Evolutionary conservation across 2,113 vertebrate genomes (phyloP).

Genomic region (Chunga burmeisteri): DNA sequence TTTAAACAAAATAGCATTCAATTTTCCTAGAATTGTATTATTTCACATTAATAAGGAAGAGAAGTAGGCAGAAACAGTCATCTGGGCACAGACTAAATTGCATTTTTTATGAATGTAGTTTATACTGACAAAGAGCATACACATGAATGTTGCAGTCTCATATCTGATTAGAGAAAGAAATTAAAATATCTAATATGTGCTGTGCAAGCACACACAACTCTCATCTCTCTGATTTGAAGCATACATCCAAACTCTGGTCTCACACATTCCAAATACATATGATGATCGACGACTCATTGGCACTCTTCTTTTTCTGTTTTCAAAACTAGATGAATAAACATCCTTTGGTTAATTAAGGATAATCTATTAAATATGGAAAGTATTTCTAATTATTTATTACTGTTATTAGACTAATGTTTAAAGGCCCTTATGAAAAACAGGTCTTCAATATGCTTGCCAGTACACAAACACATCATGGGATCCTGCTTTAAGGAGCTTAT

Average conservation of each 20-base stretch:
- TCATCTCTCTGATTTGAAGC: not conserved
- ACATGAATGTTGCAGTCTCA: not conserved
- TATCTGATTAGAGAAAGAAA: not conserved
- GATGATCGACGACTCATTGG: not conserved
- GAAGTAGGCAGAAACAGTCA: not conserved
- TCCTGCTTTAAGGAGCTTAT: not conserved
- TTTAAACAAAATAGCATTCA: not conserved
- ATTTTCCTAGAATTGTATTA: not conserved
- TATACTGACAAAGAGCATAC: not conserved
- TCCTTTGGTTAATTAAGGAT: not conserved
- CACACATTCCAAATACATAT: rapidly evolving
- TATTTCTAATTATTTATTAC: not conserved
- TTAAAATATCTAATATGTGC: not conserved
- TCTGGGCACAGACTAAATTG: not conserved
- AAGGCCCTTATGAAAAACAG: not conserved
- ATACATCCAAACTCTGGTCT: not conserved
- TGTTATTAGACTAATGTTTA: not conserved
- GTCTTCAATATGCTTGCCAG: not conserved
- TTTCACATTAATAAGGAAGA: not conserved
- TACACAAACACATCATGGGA: not conserved
- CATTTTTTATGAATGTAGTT: not conserved
- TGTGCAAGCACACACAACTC: not conserved
- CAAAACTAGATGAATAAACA: not conserved
- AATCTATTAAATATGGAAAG: not conserved
- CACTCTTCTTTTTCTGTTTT: not conserved